Conservation (phyloP, 2,113 vertebrate genomes). For the Rhegmatorhina hoffmannsi region DNA sequence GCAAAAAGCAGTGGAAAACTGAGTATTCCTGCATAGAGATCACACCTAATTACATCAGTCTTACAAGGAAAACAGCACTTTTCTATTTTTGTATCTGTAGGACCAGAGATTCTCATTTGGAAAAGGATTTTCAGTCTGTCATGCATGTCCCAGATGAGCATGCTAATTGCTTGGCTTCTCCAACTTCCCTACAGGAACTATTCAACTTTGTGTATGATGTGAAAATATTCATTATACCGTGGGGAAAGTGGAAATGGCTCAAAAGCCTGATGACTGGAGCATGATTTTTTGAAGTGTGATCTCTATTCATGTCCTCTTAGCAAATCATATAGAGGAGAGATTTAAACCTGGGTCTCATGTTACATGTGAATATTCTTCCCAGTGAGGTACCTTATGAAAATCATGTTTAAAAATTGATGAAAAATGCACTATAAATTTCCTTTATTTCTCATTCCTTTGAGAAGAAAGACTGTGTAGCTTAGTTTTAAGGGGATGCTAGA, state of each 20-base stretch:
- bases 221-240: conserved; percentile 3
- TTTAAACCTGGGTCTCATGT: neutral
- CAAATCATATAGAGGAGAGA: neutral
- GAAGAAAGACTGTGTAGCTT: neutral
- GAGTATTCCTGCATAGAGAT: neutral
- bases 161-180: conserved; percentile 27
- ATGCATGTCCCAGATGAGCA: neutral
- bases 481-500: neutral
- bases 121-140: conserved; percentile 22
- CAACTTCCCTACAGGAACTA: conserved; percentile 28
- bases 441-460: neutral
- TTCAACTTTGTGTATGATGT: neutral
- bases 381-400: neutral
- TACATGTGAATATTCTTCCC: neutral
- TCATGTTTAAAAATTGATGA: neutral
- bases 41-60: neutral
- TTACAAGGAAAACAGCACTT: neutral
- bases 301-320: neutral
- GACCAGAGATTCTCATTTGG: neutral
- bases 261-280: neutral
- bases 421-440: neutral
- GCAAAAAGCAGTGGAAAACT: neutral
- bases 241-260: neutral
- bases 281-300: neutral
- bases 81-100: neutral